Evolutionary conservation across 2,113 vertebrate species (phyloP).

Genomic region (Excalfactoria chinensis): DNA sequence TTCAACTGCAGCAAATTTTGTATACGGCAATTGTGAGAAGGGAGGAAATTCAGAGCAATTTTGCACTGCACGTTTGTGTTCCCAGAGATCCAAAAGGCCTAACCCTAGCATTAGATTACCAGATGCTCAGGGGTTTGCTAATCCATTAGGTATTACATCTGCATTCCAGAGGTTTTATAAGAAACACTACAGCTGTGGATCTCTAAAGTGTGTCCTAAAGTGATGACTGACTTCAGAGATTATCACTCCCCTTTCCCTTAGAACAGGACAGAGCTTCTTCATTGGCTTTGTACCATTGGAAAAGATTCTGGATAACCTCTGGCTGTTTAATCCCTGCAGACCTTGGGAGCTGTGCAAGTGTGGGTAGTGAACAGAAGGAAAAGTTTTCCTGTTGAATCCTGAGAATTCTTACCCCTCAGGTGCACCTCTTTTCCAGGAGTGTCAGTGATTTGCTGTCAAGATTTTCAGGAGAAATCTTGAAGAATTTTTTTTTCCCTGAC

Average conservation of each 20-base stretch:
- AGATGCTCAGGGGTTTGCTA: slow-evolving; percentile 13
- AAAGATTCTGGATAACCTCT: slow-evolving; percentile 25
- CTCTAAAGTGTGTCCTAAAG: slow-evolving; percentile 42
- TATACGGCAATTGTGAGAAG: not conserved
- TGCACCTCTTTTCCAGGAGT: slow-evolving; percentile 2
- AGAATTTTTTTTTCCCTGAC: not conserved
- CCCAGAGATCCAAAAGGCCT: not conserved
- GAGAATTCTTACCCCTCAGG: slow-evolving; percentile 31
- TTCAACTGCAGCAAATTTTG: not conserved
- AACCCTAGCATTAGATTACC: slow-evolving; percentile 35
- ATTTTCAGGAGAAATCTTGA: not conserved
- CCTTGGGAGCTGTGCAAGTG: not conserved
- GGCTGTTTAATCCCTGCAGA: not conserved
- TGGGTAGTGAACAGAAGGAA: not conserved
- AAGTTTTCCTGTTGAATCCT: slow-evolving; percentile 17
- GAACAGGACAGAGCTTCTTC: slow-evolving; percentile 3
- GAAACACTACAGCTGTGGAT: slow-evolving; percentile 37
- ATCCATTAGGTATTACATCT: not conserved
- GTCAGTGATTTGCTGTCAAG: not conserved
- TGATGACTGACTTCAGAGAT: slow-evolving; percentile 8
- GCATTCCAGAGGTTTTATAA: slow-evolving; percentile 52
- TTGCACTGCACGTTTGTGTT: not conserved
- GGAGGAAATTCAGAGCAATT: not conserved
- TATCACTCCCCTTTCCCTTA: not conserved
- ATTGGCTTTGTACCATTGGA: not conserved